Base-by-base conservation (phyloP, 2,113 vertebrate genomes). In the Otis tarda region DNA sequence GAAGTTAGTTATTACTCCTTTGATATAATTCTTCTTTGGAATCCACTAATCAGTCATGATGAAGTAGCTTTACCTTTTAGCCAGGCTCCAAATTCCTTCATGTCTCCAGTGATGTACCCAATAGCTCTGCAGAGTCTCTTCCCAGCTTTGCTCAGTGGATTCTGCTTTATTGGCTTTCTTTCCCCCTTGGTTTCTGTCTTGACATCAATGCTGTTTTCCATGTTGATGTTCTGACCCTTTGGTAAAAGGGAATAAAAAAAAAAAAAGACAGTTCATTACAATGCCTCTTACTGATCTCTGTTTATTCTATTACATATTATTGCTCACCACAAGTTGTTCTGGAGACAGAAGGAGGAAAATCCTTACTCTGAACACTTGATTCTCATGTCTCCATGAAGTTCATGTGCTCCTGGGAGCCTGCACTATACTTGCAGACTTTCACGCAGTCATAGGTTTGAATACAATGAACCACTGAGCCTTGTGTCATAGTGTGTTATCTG, bases 61-160 rank as follows among this genome's bases (percentile, higher is more conserved):
- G 14, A 87, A 83, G 31, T 16, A 84, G 28, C 16, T 59, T 97
- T 97, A 98, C 98, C 98, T 98, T 97, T 98, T 33, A 98, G 81
- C 56, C 97, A 97, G 56, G 94, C 87, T 74, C 96, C 98, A 39
- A 97, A 98, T 41, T 97, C 97, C 83, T 98, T 98, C 98, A 98
- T 98, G 89, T 98, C 97, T 83, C 98, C 98, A 0, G 94, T 97
- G 95, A 98, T 69, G 73, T 98, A 97, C 37, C 91, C 84, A 55
- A 98, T 71, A 61, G 84, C 93, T 93, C 83, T 92, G 94, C 94
- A 95, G 77, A 98, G 2, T 55, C 70, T 96, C 63, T 97, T 97
- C 45, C 97, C 71, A 3, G 93, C n/a, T 35, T 93, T 52, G 5
- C 53, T 94, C 64, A 94, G 15, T 47, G 87, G 68, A 23, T 85